Percentiles rank a stretch among this genome's conserved stretches.
Evolutionary conservation across 2,113 vertebrate species (phyloP).

Genomic region (Psophia crepitans): DNA sequence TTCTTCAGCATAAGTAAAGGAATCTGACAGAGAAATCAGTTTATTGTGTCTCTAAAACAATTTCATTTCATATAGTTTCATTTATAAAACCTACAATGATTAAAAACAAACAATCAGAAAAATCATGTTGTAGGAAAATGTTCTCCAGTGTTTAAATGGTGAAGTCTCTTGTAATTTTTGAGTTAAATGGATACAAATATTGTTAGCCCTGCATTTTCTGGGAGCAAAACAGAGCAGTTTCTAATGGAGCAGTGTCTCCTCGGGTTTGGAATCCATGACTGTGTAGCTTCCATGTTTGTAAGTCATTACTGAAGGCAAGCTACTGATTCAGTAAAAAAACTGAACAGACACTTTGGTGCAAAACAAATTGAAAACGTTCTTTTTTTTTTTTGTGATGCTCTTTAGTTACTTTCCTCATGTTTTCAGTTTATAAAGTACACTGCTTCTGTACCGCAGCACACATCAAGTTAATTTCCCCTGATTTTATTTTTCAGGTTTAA

Average conservation of each 20-base stretch:
- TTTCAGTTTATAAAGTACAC: neutral
- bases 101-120: neutral
- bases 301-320: neutral
- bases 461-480: neutral
- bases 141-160: neutral
- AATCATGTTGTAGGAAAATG: fast-evolving
- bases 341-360: neutral
- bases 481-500: neutral
- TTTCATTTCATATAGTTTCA: neutral
- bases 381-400: neutral
- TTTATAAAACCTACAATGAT: neutral
- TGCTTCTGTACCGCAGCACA: neutral
- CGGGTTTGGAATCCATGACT: neutral
- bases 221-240: neutral
- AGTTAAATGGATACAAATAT: neutral
- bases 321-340: neutral
- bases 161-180: neutral
- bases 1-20: neutral
- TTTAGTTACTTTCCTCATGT: neutral
- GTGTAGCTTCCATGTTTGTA: neutral
- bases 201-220: neutral
- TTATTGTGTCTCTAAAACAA: neutral
- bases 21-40: neutral
- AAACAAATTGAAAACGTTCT: neutral
- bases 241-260: neutral